These are phyloP conservation scores for Furcula furcula DNA, from an alignment of 2,888 invertebrate species.

Conservation along the genomic window DNA sequence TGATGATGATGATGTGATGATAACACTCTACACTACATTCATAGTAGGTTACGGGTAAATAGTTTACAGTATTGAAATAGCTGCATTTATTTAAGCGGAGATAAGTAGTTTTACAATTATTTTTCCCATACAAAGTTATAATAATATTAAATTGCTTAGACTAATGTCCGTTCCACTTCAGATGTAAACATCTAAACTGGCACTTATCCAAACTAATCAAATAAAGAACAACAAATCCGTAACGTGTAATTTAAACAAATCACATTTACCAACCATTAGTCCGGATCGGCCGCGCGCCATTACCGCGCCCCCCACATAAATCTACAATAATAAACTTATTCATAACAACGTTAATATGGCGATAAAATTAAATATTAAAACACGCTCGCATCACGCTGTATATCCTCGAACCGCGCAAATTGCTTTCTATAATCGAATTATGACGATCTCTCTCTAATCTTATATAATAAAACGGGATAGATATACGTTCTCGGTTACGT, in stretches of 20 bases:
- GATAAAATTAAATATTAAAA: constrained; percentile 76
- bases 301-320: constrained; percentile 62
- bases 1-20: too few relatives aligned
- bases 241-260: constrained; percentile 34
- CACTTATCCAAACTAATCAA: constrained; percentile 24
- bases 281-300: constrained; percentile 47
- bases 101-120: too few relatives aligned
- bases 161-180: too few relatives aligned
- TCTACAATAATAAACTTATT: constrained; percentile 63
- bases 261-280: constrained; percentile 34
- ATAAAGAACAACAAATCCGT: constrained; percentile 12
- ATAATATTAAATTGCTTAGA: too few relatives aligned
- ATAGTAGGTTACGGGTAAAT: too few relatives aligned
- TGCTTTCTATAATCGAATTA: constrained; percentile 44
- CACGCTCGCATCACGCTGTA: constrained; percentile 70
- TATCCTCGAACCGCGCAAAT: constrained; percentile 52
- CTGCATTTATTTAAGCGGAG: too few relatives aligned
- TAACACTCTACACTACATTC: too few relatives aligned
- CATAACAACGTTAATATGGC: constrained; percentile 68
- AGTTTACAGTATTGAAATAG: too few relatives aligned
- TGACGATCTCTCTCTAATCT: constrained; percentile 28
- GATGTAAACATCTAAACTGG: constrained; percentile 11
- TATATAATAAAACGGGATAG: constrained; percentile 38
- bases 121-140: too few relatives aligned
- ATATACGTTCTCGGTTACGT: constrained; percentile 22